Conservation (phyloP, 2,888 invertebrate genomes). For the Mythimna albipuncta region DNA sequence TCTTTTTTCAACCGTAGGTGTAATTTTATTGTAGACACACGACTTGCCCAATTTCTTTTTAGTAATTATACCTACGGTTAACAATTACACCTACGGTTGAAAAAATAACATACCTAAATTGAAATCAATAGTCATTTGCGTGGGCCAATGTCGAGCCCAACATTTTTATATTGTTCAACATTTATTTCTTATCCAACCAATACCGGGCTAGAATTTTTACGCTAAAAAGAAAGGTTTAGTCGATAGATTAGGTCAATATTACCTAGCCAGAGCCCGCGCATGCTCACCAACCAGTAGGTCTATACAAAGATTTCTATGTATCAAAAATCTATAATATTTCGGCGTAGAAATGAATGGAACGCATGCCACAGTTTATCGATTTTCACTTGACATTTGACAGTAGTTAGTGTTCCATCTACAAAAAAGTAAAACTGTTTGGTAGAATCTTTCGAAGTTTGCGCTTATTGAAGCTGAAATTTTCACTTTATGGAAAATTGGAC, state of each 20-base stretch:
- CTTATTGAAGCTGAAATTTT: neutral
- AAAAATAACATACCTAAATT: no score
- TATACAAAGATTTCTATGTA: conserved; percentile 37
- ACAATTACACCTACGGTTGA: no score
- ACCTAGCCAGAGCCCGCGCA: conserved; percentile 31
- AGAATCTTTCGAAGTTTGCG: neutral
- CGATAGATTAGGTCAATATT: neutral
- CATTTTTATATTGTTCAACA: no score
- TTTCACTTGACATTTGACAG: conserved; percentile 26
- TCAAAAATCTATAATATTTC: conserved; percentile 38
- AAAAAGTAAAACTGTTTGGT: conserved; percentile 4
- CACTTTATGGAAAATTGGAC: no score
- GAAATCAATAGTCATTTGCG: neutral
- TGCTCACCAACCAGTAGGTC: conserved; percentile 16
- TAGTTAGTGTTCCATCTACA: conserved; percentile 8
- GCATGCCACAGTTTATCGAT: conserved; percentile 49
- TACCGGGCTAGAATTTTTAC: neutral
- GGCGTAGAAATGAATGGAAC: conserved; percentile 19
- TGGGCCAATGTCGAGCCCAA: neutral
- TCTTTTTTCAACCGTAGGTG: no score
- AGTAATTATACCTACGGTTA: no score
- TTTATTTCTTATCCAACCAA: neutral
- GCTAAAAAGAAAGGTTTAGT: neutral
- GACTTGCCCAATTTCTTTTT: no score
- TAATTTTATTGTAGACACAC: neutral